Evolutionary conservation across 1,140 invertebrate genomes (phyloP).

Genomic region (Drosophila navojoa): DNA sequence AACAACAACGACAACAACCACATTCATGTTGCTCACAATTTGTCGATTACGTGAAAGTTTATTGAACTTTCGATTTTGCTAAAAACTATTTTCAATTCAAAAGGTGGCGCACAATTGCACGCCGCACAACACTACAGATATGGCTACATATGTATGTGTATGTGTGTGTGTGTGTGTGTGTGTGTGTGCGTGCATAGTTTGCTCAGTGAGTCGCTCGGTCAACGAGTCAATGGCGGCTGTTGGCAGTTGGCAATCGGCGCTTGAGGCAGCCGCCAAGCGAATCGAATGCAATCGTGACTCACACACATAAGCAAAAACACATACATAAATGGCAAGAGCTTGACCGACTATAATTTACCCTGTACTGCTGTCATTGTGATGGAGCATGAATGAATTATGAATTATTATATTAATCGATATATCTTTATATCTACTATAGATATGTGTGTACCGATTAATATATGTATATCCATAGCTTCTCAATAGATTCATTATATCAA

Average conservation of each 20-base stretch:
- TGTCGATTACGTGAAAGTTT: conserved; percentile 80
- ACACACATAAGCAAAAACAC: conserved; percentile 22
- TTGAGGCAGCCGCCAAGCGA: conserved; percentile 31
- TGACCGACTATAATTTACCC: neutral
- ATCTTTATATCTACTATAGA: too few species aligned
- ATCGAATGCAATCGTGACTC: conserved; percentile 48
- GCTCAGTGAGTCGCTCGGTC: conserved; percentile 78
- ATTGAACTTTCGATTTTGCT: conserved; percentile 83
- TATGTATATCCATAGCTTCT: too few species aligned
- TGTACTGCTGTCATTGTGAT: neutral
- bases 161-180: conserved; percentile 17
- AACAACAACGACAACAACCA: conserved; percentile 14
- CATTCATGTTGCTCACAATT: conserved; percentile 23
- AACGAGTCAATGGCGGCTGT: conserved; percentile 78
- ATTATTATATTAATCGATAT: too few species aligned
- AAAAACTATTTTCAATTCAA: conserved; percentile 62
- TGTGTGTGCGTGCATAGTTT: conserved; percentile 28
- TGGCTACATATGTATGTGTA: neutral
- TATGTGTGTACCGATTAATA: too few species aligned
- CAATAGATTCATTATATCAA: too few species aligned
- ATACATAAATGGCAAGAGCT: conserved; percentile 7
- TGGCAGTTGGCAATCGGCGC: conserved; percentile 37
- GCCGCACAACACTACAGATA: conserved; percentile 13
- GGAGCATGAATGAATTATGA: too few species aligned
- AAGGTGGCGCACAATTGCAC: conserved; percentile 48